phyloP scores from a whole-genome alignment of 2,113 vertebrate species.

The Macroglossus sobrinus region DNA sequence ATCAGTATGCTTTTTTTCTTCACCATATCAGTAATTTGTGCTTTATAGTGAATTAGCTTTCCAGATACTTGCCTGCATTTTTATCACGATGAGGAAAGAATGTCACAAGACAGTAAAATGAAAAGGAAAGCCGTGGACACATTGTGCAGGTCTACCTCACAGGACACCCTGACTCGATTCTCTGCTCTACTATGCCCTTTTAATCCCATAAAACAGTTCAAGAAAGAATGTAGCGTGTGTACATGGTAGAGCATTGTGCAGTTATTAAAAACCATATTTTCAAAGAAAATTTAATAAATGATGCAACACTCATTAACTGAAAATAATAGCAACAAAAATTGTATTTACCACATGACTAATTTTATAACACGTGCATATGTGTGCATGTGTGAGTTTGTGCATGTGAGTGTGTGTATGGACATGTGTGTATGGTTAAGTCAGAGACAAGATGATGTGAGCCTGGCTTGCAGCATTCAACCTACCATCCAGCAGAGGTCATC shows the following conservation, averaged over 20 bases:
- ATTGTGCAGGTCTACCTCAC: neutral
- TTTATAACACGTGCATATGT: neutral
- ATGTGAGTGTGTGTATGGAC: neutral
- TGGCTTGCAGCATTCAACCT: neutral
- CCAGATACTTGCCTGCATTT: neutral
- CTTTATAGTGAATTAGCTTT: neutral
- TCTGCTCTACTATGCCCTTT: neutral
- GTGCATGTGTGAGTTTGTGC: neutral
- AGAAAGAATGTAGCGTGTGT: neutral
- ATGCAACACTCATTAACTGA: neutral
- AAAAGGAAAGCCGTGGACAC: neutral
- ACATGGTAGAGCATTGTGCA: neutral
- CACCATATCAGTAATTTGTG: neutral
- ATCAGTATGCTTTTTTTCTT: neutral
- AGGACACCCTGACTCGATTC: neutral
- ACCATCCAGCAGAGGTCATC: neutral
- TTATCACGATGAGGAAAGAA: neutral
- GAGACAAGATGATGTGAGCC: neutral
- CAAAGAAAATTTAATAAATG: neutral
- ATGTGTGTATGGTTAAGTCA: neutral
- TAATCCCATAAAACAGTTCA: neutral
- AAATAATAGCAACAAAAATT: neutral
- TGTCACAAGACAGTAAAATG: neutral
- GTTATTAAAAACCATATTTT: constrained; percentile 13
- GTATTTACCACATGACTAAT: neutral